phyloP scores from a whole-genome alignment of 1,140 invertebrate species.

The Ips nitidus region DNA sequence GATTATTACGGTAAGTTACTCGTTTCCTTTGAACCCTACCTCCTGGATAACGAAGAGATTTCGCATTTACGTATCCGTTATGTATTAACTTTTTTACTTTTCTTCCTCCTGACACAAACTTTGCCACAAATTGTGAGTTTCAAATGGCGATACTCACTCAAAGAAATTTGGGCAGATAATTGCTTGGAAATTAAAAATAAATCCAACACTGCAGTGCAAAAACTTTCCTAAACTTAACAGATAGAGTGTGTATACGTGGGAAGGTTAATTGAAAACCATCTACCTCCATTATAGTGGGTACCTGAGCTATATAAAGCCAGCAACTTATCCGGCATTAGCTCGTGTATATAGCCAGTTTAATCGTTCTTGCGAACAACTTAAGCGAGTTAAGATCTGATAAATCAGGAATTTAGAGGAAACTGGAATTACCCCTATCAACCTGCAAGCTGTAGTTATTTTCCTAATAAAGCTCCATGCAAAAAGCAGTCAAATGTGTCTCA shows the following conservation, averaged over 20 bases:
- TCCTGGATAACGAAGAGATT: constrained; percentile 21
- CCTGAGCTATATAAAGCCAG: constrained; percentile 32
- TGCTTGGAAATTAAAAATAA: no score
- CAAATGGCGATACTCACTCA: no score
- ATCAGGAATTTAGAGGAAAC: constrained; percentile 6
- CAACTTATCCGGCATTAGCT: constrained; percentile 33
- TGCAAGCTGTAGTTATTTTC: not conserved
- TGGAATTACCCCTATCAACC: not conserved
- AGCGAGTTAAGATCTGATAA: constrained; percentile 20
- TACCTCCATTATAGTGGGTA: constrained; percentile 34
- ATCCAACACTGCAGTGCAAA: constrained; percentile 1
- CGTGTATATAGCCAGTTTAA: constrained; percentile 24
- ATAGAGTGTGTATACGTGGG: constrained; percentile 30
- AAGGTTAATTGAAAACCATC: constrained; percentile 35
- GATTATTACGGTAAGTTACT: constrained; percentile 29
- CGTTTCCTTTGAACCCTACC: constrained; percentile 28
- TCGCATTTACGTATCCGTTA: constrained; percentile 2
- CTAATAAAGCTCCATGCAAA: no score
- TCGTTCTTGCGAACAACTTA: constrained; percentile 24
- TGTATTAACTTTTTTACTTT: no score
- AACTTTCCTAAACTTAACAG: constrained; percentile 14
- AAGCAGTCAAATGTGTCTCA: no score
- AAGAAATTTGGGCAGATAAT: no score
- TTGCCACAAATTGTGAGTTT: no score
- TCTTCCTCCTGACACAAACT: no score